Conservation (phyloP, 2,113 vertebrate genomes). For the Megaptera novaeangliae region DNA sequence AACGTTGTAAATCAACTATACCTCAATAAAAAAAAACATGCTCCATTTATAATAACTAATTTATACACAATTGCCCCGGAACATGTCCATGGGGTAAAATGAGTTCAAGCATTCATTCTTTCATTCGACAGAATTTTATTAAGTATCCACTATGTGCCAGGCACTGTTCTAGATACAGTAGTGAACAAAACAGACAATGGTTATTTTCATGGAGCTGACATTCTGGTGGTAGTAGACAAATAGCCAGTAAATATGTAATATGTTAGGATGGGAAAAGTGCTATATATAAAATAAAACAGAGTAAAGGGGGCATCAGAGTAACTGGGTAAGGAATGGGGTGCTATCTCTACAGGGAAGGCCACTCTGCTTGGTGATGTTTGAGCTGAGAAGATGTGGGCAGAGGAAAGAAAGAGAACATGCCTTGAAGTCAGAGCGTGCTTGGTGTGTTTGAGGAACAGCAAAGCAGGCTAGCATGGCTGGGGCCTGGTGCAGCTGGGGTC, state of each 20-base stretch:
- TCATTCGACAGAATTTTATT: neutral
- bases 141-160: neutral
- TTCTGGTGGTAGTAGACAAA: neutral
- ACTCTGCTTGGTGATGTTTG: neutral
- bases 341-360: neutral
- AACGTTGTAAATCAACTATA: neutral
- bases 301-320: neutral
- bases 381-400: neutral
- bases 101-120: neutral
- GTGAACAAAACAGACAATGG: neutral
- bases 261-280: too few relatives aligned
- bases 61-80: neutral
- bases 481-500: neutral
- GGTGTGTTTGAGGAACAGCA: neutral
- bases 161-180: neutral
- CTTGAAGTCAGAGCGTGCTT: neutral
- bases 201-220: neutral
- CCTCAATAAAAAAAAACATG: neutral
- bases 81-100: neutral
- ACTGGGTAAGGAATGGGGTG: neutral
- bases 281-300: neutral
- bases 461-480: neutral
- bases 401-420: neutral
- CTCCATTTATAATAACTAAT: neutral
- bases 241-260: neutral